Conservation (phyloP, 2,888 invertebrate genomes). For the Thymelicus acteon region DNA sequence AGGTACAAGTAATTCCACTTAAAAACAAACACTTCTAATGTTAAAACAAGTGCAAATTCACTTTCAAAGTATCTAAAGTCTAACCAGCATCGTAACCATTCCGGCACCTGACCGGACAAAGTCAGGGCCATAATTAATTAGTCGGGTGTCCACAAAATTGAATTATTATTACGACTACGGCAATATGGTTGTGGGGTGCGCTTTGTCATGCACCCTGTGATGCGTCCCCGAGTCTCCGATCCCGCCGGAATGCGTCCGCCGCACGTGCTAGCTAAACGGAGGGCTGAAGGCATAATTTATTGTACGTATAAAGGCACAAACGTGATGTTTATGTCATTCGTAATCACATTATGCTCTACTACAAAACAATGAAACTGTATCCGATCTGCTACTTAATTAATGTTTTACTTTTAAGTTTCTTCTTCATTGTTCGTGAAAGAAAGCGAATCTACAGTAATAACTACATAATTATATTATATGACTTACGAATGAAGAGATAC, state of each 20-base stretch:
- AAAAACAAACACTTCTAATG: too few relatives aligned
- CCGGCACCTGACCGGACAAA: constrained; percentile 46
- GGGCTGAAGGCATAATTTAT: constrained; percentile 51
- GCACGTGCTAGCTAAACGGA: constrained; percentile 66
- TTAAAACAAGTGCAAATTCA: too few relatives aligned
- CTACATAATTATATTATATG: too few relatives aligned
- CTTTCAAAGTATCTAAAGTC: not conserved
- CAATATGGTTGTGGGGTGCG: constrained; percentile 54
- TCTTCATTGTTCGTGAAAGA: too few relatives aligned
- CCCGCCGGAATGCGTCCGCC: constrained; percentile 59
- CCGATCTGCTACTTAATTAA: not conserved
- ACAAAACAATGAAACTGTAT: too few relatives aligned
- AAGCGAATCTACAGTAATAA: too few relatives aligned
- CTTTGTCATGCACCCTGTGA: constrained; percentile 61
- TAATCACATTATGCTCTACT: too few relatives aligned
- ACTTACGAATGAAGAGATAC: too few relatives aligned
- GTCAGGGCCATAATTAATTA: constrained; percentile 49
- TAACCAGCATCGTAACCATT: not conserved
- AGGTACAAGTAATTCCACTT: too few relatives aligned
- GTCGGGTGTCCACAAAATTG: constrained; percentile 56
- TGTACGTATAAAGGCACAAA: constrained; percentile 29
- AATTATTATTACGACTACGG: constrained; percentile 60
- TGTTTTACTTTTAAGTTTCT: too few relatives aligned
- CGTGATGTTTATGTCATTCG: not conserved
- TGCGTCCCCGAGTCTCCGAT: constrained; percentile 45